Percentiles rank a stretch among this genome's conserved stretches.
phyloP scores from a whole-genome alignment of 2,113 vertebrate species.

The Neolamprologus longior region DNA sequence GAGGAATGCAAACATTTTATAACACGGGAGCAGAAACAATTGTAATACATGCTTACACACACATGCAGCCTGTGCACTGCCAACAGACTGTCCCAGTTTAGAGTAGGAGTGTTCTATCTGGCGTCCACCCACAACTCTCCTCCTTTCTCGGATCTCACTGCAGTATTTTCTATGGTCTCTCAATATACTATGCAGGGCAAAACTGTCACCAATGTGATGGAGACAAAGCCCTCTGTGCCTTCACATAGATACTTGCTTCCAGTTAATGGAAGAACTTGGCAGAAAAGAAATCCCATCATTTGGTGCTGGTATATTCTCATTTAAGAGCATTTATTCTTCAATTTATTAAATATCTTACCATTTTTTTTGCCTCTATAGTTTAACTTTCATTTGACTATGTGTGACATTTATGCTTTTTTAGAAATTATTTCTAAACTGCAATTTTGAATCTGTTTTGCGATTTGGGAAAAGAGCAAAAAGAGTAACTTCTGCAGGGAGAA shows the following conservation, averaged over 20 bases:
- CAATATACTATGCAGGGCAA: conserved; percentile 4
- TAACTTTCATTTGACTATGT: neutral
- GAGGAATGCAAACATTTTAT: conserved; percentile 48
- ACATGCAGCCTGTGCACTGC: conserved; percentile 26
- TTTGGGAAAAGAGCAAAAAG: neutral
- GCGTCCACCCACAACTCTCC: conserved; percentile 41
- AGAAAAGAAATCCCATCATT: neutral
- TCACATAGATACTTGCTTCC: neutral
- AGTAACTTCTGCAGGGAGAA: neutral
- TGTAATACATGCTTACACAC: neutral
- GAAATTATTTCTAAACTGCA: neutral
- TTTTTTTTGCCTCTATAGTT: neutral
- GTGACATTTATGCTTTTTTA: neutral
- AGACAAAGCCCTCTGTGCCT: neutral
- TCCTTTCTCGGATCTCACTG: conserved; percentile 35
- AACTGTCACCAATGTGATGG: conserved; percentile 7
- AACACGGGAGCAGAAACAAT: conserved; percentile 31
- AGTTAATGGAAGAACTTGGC: neutral
- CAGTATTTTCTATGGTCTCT: conserved; percentile 20
- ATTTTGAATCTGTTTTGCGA: neutral
- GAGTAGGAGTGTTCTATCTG: conserved; percentile 52
- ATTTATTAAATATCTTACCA: neutral
- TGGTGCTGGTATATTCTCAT: neutral
- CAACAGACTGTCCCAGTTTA: conserved; percentile 61
- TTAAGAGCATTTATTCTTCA: neutral